Evolutionary conservation across 2,888 invertebrate genomes (phyloP).

Genomic region (Drosophila buzzatii): DNA sequence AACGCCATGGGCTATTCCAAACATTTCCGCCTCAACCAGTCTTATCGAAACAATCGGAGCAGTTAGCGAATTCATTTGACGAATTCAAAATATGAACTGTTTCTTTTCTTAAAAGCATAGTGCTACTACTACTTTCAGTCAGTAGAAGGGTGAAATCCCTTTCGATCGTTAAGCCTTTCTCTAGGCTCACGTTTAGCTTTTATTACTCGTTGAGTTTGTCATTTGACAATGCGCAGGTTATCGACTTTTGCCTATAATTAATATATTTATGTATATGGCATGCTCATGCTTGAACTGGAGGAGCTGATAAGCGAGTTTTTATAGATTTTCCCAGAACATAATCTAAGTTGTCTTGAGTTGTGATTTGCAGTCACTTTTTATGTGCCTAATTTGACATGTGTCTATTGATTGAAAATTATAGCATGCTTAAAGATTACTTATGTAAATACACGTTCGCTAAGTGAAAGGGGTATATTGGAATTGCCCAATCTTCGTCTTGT

Average conservation of each 20-base stretch:
- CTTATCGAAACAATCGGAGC: slow-evolving; percentile 20
- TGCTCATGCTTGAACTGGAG: no score
- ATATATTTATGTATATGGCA: no score
- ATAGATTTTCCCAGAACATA: slow-evolving; percentile 9
- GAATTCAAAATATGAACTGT: no score
- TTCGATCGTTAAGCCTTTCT: no score
- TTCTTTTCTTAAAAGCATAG: no score
- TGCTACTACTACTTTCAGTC: no score
- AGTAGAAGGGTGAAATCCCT: no score
- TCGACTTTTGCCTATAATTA: no score
- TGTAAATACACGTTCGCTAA: neutral
- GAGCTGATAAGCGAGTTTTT: slow-evolving; percentile 4
- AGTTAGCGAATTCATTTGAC: no score
- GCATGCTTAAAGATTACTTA: neutral
- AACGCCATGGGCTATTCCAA: slow-evolving; percentile 19
- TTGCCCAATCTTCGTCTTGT: neutral
- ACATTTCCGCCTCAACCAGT: neutral
- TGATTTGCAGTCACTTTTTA: neutral
- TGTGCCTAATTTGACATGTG: neutral
- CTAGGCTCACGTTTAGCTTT: no score
- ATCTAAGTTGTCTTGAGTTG: slow-evolving; percentile 2
- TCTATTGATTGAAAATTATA: neutral
- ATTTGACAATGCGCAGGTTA: no score
- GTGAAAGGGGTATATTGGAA: neutral
- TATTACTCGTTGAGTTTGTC: no score